Percentiles rank a stretch among this genome's conserved stretches.
These are phyloP conservation scores for Beris chalybata DNA, from an alignment of 2,888 invertebrate genomes.

Conservation along the genomic window DNA sequence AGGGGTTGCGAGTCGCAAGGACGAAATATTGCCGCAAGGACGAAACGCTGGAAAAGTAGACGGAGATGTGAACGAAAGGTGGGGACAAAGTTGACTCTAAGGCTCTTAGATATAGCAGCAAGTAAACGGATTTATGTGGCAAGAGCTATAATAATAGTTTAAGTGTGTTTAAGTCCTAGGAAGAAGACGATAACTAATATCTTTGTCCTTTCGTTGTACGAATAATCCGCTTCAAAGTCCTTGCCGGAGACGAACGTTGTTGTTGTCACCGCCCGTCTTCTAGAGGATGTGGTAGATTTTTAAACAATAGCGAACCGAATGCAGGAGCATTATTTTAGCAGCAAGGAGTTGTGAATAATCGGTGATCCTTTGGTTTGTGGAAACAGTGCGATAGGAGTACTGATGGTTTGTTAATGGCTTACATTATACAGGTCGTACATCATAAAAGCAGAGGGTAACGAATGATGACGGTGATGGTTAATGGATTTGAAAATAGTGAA, in stretches of 20 bases:
- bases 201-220: slow-evolving; percentile 20
- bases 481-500: slow-evolving; percentile 9
- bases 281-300: not conserved
- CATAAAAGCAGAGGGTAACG: not conserved
- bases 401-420: not conserved
- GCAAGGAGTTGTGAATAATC: slow-evolving; percentile 16
- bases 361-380: slow-evolving; percentile 15
- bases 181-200: slow-evolving; percentile 22
- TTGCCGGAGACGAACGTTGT: too few species aligned
- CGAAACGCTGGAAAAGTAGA: too few species aligned
- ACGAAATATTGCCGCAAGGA: too few species aligned
- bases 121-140: slow-evolving; percentile 27
- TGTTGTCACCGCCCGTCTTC: too few species aligned
- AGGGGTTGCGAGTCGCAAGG: too few species aligned
- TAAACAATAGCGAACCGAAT: slow-evolving; percentile 22
- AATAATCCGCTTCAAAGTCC: slow-evolving; percentile 15
- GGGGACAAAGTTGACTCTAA: not conserved
- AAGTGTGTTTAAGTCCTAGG: slow-evolving; percentile 21
- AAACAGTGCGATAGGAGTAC: slow-evolving; percentile 7
- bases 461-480: slow-evolving; percentile 10
- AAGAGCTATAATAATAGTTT: slow-evolving; percentile 27
- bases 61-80: too few species aligned
- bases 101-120: slow-evolving; percentile 13
- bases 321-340: slow-evolving; percentile 8
- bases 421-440: not conserved